These are phyloP conservation scores for Lophotis ruficrista DNA, from an alignment of 2,113 vertebrate species.

Conservation along the genomic window DNA sequence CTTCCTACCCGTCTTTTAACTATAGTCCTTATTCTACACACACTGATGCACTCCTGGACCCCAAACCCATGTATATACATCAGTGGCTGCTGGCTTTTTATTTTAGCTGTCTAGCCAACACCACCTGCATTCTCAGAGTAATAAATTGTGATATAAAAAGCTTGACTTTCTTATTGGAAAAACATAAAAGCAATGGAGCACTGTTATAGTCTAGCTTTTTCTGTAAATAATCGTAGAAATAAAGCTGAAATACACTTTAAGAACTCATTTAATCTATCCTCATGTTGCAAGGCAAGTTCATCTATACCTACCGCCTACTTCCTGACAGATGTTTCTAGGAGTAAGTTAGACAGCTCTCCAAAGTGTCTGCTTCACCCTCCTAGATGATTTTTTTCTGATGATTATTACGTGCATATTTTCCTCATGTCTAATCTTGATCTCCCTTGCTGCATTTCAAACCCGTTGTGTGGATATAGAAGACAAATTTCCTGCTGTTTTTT, in stretches of 20 bases:
- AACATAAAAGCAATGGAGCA: not conserved
- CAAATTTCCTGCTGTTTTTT: not conserved
- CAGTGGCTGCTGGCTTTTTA: not conserved
- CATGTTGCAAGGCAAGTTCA: not conserved
- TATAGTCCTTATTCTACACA: not conserved
- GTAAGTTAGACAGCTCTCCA: not conserved
- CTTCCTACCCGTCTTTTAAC: not conserved
- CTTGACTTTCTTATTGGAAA: conserved; percentile 7
- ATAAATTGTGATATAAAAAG: not conserved
- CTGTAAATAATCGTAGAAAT: conserved; percentile 17
- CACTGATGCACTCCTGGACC: not conserved
- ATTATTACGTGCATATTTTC: not conserved
- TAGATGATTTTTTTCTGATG: not conserved
- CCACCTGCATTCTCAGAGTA: not conserved
- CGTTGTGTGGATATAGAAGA: not conserved
- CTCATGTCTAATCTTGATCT: conserved; percentile 21
- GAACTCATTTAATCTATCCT: conserved; percentile 9
- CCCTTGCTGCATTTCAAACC: conserved; percentile 1
- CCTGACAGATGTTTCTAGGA: conserved; percentile 43
- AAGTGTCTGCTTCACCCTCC: not conserved
- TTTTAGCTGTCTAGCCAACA: not conserved
- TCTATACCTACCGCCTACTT: not conserved
- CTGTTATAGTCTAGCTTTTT: not conserved
- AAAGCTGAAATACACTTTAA: not conserved
- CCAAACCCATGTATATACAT: not conserved